Conservation (phyloP, 2,113 vertebrate species). For the Ageneiosus marmoratus region DNA sequence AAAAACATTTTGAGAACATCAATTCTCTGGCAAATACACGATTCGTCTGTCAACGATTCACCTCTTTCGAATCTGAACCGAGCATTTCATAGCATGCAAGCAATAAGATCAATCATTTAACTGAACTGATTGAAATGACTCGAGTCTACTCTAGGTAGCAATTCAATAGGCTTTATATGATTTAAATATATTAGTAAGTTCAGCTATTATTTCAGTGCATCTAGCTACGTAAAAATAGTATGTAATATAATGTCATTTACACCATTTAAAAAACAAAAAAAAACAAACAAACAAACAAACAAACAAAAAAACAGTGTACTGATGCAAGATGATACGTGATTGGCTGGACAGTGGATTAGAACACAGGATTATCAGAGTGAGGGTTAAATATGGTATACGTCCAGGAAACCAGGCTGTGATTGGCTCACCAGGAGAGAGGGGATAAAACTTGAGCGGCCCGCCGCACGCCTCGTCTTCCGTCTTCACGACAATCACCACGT, state of each 20-base stretch:
- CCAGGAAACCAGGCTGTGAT: background rate
- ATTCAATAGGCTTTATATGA: too few relatives aligned
- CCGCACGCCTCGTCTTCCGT: slow-evolving; percentile 93
- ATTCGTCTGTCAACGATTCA: background rate
- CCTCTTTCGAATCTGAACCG: background rate
- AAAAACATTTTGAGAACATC: too few relatives aligned
- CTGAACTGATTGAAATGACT: background rate
- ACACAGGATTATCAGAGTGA: too few relatives aligned
- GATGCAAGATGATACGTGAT: background rate
- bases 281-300: too few relatives aligned
- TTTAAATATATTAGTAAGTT: too few relatives aligned
- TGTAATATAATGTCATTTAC: too few relatives aligned
- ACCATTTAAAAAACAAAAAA: too few relatives aligned
- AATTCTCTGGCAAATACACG: background rate
- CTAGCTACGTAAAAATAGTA: too few relatives aligned
- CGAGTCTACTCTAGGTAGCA: background rate
- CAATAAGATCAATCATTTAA: background rate
- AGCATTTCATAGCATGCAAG: background rate
- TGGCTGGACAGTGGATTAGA: background rate
- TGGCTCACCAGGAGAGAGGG: slow-evolving; percentile 69
- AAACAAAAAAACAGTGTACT: background rate
- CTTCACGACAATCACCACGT: slow-evolving; percentile 96
- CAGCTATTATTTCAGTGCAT: too few relatives aligned
- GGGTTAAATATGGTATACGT: background rate
- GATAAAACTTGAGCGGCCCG: slow-evolving; percentile 86